Evolutionary conservation across 2,888 invertebrate genomes (phyloP).

Genomic region (Eilema sororculum): DNA sequence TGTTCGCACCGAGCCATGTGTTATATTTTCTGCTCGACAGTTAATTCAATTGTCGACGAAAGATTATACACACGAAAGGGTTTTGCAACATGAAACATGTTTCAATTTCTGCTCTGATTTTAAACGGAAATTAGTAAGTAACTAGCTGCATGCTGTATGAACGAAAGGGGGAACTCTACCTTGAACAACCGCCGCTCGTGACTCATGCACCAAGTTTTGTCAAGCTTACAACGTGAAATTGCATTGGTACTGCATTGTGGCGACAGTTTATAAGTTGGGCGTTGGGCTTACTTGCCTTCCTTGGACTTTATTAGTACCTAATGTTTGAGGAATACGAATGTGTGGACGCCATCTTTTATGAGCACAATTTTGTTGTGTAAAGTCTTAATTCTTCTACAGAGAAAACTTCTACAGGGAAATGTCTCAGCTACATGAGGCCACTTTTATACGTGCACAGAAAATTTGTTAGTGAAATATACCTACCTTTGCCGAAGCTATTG

Average conservation of each 20-base stretch:
- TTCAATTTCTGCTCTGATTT: background rate
- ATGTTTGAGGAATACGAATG: slow-evolving; percentile 34
- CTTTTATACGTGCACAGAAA: background rate
- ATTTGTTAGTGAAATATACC: background rate
- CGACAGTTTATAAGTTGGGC: slow-evolving; percentile 2
- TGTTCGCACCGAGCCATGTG: background rate
- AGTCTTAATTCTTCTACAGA: background rate
- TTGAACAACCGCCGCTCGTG: slow-evolving; percentile 27
- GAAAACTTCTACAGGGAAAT: background rate
- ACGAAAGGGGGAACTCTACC: slow-evolving; percentile 33
- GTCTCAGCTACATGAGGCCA: background rate
- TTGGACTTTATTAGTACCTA: slow-evolving; percentile 11
- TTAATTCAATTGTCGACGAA: background rate
- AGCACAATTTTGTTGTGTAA: background rate
- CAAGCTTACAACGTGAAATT: slow-evolving; percentile 28
- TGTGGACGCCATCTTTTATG: background rate
- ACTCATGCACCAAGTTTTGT: slow-evolving; percentile 34
- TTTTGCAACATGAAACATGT: background rate
- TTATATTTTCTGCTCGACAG: background rate
- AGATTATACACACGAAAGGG: background rate
- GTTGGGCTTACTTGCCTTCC: background rate
- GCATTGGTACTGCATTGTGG: slow-evolving; percentile 43
- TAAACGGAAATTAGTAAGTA: slow-evolving; percentile 11
- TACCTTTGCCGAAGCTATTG: background rate
- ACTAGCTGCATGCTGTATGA: slow-evolving; percentile 26